Evolutionary conservation across 2,888 invertebrate genomes (phyloP), one percentile per base, ranked within the genome.

Genomic region (Peribatodes rhomboidaria): DNA sequence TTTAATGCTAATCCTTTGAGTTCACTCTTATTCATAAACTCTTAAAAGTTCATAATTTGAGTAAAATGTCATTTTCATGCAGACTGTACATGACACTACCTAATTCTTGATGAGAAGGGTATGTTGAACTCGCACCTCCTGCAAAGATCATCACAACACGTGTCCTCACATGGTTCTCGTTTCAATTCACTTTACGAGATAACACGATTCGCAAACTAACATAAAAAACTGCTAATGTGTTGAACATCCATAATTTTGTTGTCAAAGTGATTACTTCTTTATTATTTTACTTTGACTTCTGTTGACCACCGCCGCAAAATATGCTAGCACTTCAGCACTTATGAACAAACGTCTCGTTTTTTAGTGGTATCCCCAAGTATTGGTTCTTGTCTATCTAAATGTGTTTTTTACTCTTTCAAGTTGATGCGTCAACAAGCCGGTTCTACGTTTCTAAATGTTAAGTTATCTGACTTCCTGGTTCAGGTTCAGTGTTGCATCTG

Each of bases 71-170:
- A 27, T 27, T 27, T 27, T 27, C 3, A 27, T 6, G 6, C 6
- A 27, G 27, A 27, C 27, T 27, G 27, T 27, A 4, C 6, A 27
- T 39, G 39, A 2, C 11, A 35, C 11, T 11, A 2, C 9, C 1
- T 33, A 33, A 33, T 33, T 33, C 18, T 3, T 10, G 11, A 10
- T 16, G 11, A 8, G 18, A 42, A 4, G 42, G 18, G 42, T 11
- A 20, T 56, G 16, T 60, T 65, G 56, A 52, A 52, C 55, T 39
- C 44, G 8, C 18, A 14, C 60, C 65, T 52, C 65, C 65, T 65
- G 65, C 65, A 39, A 44, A 60, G 65, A 56, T 50, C 3, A 59
- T 52, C 44, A 37, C 16, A 56, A 39, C 65, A 65, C 46, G 39
- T 65, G 65, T 55, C 42, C 35, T 49, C 42, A 13, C 39, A 27